Base-by-base conservation (phyloP, 2,888 invertebrate genomes). In the Callosobruchus maculatus region DNA sequence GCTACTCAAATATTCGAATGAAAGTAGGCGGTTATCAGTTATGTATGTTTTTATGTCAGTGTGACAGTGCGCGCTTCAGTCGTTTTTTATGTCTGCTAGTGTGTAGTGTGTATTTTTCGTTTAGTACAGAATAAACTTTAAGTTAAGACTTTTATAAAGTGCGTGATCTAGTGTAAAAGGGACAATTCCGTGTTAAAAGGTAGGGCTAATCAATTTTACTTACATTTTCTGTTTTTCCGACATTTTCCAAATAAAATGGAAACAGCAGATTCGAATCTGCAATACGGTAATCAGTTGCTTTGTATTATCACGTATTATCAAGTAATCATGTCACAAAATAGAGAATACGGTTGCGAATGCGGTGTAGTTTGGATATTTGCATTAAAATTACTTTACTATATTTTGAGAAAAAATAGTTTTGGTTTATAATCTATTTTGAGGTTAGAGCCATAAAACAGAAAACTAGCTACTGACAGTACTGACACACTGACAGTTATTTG, bases 151-250 rank as follows among this genome's bases (percentile, higher is more conserved):
- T 1, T 49, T 21, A 20, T 66, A 67, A 67, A 68, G 21, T 73
- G 70, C 21, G 21, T 26, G 21, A 26, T 68, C 4, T 13, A 22
- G n/a, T 71, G 21, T n/a, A 20, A 20, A 26, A 22, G 13, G 1
- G 13, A 13, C 9, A 13, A 13, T 49, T 49, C 0, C n/a, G n/a
- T 9, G 22, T 1, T 21, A 21, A 20, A 69, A 68, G 21, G 21
- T 21, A 30, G 22, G 2, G 22, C n/a, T 26, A 22, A 70, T 1
- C 22, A 68, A 67, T 67, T 69, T 31, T 75, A 82, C 84, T 83
- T 83, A 85, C 84, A 85, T 82, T 83, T 84, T 84, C 67, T 82
- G 81, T 78, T 84, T 85, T 70, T 81, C 79, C 9, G 75, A 77
- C 83, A 83, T 84, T 71, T 76, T 67, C 49, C 49, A 7, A 18